Conservation (phyloP, 2,797 vertebrate genomes). For the Crocidura indochinensis region DNA sequence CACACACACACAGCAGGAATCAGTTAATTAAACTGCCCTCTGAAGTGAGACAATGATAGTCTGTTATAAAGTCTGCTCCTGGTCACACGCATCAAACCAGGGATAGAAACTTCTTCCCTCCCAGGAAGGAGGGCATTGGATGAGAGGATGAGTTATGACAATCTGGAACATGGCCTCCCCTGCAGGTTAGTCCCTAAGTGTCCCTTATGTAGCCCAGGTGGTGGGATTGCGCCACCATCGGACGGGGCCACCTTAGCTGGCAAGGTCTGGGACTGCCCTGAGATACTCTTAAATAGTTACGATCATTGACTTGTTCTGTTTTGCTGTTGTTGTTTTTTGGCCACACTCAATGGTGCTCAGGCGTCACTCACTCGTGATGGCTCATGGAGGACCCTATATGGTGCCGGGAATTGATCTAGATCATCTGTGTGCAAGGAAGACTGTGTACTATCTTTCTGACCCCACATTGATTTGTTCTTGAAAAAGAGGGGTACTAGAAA, state of each 20-base stretch:
- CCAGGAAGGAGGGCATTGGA: conserved; percentile 20
- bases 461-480: background rate
- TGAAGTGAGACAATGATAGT: conserved; percentile 38
- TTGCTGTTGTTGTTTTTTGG: no score
- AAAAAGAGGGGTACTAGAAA: conserved; percentile 9
- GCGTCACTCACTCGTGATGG: no score
- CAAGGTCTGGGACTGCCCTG: background rate
- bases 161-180: background rate
- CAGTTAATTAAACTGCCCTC: conserved; percentile 23
- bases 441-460: no score
- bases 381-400: no score
- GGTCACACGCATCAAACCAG: conserved; percentile 48
- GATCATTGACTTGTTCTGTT: background rate
- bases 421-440: no score
- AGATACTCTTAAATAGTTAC: background rate
- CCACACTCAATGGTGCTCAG: no score
- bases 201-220: background rate
- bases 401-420: no score
- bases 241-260: background rate
- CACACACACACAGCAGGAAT: conserved; percentile 12
- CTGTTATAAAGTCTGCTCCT: conserved; percentile 57
- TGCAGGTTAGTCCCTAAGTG: background rate
- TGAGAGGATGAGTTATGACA: background rate
- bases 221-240: background rate
- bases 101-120: background rate